Evolutionary conservation across 2,888 invertebrate genomes (phyloP), one percentile per base, ranked within the genome.

Genomic region (Bellardia bayeri): DNA sequence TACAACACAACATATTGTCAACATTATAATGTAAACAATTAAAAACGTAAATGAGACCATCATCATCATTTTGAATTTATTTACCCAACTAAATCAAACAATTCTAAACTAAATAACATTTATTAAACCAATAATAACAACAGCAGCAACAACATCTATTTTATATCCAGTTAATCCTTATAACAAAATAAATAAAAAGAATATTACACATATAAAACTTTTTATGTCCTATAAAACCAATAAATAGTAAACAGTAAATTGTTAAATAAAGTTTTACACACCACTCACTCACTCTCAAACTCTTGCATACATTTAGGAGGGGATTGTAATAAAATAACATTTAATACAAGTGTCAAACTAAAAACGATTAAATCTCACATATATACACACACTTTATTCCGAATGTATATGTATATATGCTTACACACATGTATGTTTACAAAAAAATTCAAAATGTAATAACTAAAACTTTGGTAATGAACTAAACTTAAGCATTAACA

Each of bases 401-500:
- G 64, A 23, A 16, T 8, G 49, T 14, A 56, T 51, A 72, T 8
- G 42, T n/a, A n/a, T n/a, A n/a, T n/a, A n/a, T n/a, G n/a, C n/a
- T n/a, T 8, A 54, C 33, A 61, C 71, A 40, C 33, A 4, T 51
- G 33, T 13, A 33, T 42, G 23, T 54, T 13, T 16, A 51, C 13
- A 49, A 49, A 13, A 45, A 64, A 42, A 72, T 54, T 54, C 74
- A 83, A 40, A 82, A 45, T 64, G 64, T 71, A 71, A 83, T 83
- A 63, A 71, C 61, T 69, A 66, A 58, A 82, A 87, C 81, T 87
- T 84, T 87, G 54, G 30, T 87, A 87, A 87, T 87, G 72, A 87
- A 84, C 84, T 82, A 84, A 87, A 87, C 84, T 82, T 84, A 87
- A 81, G 87, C 84, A 87, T 87, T 87, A 87, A 81, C 87, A 78